Evolutionary conservation across 2,113 vertebrate genomes (phyloP).

Genomic region (Lagenorhynchus albirostris): DNA sequence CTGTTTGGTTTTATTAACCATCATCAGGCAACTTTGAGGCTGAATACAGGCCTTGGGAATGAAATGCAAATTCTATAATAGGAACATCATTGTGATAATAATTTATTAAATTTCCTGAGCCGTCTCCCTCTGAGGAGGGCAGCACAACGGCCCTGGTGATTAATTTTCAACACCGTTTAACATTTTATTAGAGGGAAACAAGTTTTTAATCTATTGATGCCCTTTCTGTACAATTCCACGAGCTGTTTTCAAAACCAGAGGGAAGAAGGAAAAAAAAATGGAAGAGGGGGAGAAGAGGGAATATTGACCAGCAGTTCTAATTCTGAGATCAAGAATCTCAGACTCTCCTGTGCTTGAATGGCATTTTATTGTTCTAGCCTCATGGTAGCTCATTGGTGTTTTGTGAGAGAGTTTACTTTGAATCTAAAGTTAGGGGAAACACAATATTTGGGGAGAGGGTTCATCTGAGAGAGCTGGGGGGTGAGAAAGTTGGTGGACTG

Average conservation of each 20-base stretch:
- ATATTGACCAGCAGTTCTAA: neutral
- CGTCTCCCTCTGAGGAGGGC: slow-evolving; percentile 61
- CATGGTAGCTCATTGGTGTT: neutral
- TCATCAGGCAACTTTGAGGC: slow-evolving; percentile 15
- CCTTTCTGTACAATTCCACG: slow-evolving; percentile 23
- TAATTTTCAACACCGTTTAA: slow-evolving; percentile 74
- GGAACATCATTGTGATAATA: slow-evolving; percentile 72
- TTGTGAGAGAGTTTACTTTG: neutral
- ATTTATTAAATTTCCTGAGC: slow-evolving; percentile 74
- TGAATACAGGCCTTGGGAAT: slow-evolving; percentile 32
- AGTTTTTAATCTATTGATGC: slow-evolving; percentile 56
- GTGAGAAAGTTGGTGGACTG: neutral
- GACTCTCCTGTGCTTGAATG: neutral
- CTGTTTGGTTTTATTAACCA: slow-evolving; percentile 51
- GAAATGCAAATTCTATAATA: slow-evolving; percentile 71
- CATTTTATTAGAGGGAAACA: slow-evolving; percentile 70
- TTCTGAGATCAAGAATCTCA: neutral
- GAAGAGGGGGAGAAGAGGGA: neutral
- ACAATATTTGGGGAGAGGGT: neutral
- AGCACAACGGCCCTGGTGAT: slow-evolving; percentile 49
- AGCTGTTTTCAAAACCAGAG: slow-evolving; percentile 11
- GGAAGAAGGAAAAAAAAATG: fast-evolving
- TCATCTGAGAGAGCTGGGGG: neutral
- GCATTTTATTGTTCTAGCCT: neutral
- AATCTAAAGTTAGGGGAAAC: neutral